Conservation (phyloP, 2,888 invertebrate genomes). For the Odontomyia ornata region DNA sequence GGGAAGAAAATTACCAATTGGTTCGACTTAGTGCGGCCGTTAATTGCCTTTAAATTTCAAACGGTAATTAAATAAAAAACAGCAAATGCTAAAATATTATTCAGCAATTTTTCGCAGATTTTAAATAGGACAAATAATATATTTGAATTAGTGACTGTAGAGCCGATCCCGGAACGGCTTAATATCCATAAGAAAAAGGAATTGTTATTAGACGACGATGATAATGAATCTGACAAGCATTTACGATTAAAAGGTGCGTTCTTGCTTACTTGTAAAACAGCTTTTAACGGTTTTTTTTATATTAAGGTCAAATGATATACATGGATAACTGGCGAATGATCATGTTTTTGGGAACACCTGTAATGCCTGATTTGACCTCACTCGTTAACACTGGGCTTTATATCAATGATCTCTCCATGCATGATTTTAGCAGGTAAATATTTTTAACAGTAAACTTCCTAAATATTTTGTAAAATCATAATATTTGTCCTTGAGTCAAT, state of each 20-base stretch:
- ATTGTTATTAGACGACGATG: constrained; percentile 68
- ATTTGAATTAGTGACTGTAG: constrained; percentile 91
- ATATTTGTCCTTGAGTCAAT: too few species aligned
- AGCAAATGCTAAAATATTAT: too few species aligned
- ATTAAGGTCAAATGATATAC: constrained; percentile 94
- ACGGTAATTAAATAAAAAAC: too few species aligned
- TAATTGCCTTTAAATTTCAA: constrained; percentile 93
- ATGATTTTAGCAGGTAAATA: constrained; percentile 91
- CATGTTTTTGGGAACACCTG: constrained; percentile 95
- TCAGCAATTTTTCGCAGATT: too few species aligned
- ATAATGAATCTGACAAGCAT: constrained; percentile 76
- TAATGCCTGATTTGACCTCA: constrained; percentile 94
- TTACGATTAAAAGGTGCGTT: constrained; percentile 78
- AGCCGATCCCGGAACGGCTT: constrained; percentile 79
- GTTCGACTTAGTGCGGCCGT: constrained; percentile 90
- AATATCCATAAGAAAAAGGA: constrained; percentile 68
- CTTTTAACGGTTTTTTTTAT: background rate
- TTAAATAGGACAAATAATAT: constrained; percentile 95
- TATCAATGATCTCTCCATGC: constrained; percentile 98
- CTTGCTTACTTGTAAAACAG: background rate
- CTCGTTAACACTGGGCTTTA: constrained; percentile 92
- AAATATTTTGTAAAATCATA: background rate
- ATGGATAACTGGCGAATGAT: constrained; percentile 99
- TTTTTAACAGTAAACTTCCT: background rate
- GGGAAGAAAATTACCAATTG: constrained; percentile 91